Conservation (phyloP, 2,113 vertebrate species). For the Dasyornis broadbenti region DNA sequence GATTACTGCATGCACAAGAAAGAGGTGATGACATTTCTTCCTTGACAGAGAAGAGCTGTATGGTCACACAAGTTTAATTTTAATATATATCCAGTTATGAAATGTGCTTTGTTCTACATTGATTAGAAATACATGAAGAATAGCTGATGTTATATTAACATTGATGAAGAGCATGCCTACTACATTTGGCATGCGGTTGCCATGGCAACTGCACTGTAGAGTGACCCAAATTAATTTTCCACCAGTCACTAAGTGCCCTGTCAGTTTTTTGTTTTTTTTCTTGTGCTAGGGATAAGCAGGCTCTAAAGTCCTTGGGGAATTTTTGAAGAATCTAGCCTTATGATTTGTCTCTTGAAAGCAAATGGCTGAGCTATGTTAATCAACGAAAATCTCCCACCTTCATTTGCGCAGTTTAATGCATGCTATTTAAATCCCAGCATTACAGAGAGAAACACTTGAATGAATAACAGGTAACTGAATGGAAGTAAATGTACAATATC, state of each 20-base stretch:
- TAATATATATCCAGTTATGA: not conserved
- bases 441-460: not conserved
- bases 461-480: not conserved
- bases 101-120: not conserved
- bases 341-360: not conserved
- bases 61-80: not conserved
- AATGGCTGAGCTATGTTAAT: not conserved
- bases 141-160: slow-evolving; percentile 36
- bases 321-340: not conserved
- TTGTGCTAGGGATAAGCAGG: not conserved
- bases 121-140: slow-evolving; percentile 34
- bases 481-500: not conserved
- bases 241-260: slow-evolving; percentile 48
- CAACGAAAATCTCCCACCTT: not conserved
- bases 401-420: not conserved
- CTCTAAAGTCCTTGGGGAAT: not conserved
- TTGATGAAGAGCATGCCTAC: slow-evolving; percentile 23
- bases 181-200: slow-evolving; percentile 65
- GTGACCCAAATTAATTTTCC: slow-evolving; percentile 73
- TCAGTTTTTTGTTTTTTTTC: not conserved
- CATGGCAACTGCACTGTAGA: slow-evolving; percentile 59
- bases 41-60: not conserved
- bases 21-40: not conserved
- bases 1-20: not conserved
- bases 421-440: not conserved